Percentiles rank a stretch among this genome's conserved stretches.
These are phyloP conservation scores for Aythya fuligula DNA, from an alignment of 2,797 vertebrate species.

Conservation along the genomic window DNA sequence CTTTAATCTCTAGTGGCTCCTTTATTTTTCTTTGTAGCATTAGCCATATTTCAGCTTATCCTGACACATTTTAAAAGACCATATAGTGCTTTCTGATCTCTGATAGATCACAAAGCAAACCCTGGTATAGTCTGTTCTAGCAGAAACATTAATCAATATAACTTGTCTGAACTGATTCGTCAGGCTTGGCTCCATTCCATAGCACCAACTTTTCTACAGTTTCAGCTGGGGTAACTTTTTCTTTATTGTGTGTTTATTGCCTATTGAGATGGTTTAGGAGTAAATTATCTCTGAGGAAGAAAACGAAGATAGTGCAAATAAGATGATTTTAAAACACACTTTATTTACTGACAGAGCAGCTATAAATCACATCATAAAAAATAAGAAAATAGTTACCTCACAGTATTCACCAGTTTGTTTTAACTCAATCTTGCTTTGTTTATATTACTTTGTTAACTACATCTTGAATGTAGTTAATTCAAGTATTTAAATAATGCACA, in stretches of 20 bases:
- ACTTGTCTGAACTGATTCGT: background rate
- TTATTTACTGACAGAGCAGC: background rate
- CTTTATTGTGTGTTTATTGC: background rate
- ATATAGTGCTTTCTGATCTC: constrained; percentile 17
- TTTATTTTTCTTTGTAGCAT: background rate
- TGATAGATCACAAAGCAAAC: constrained; percentile 5
- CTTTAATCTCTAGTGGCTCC: background rate
- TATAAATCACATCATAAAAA: background rate
- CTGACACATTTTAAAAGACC: background rate
- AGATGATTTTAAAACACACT: background rate
- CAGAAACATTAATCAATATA: background rate
- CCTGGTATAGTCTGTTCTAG: background rate
- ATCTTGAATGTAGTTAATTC: background rate
- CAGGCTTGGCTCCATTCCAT: background rate
- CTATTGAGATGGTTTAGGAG: background rate
- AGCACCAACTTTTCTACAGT: background rate
- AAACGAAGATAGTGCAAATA: background rate
- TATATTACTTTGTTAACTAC: background rate
- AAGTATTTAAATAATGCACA: background rate
- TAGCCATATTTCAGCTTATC: background rate
- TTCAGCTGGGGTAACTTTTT: background rate
- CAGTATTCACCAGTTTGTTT: background rate
- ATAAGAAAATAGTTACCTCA: background rate
- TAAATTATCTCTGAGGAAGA: background rate
- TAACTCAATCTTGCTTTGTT: background rate